Conservation (phyloP, 2,113 vertebrate genomes). For the Gallinago paraguaiae region DNA sequence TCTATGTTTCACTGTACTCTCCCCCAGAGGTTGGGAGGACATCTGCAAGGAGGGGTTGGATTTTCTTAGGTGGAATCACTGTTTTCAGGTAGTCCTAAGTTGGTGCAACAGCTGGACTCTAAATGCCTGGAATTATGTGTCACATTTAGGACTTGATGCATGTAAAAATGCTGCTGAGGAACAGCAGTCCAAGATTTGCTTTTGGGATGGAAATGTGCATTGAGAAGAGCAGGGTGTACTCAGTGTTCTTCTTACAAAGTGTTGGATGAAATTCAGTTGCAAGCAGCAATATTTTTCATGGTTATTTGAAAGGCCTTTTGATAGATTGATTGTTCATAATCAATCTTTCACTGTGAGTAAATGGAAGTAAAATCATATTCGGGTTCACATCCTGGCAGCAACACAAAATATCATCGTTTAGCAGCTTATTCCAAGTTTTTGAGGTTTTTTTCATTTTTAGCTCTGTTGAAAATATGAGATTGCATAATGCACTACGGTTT, state of each 20-base stretch:
- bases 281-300: not conserved
- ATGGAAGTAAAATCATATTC: not conserved
- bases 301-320: not conserved
- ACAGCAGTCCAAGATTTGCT: not conserved
- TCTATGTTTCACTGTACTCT: not conserved
- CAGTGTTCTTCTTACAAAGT: not conserved
- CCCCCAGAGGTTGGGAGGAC: not conserved
- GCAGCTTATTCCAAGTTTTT: not conserved
- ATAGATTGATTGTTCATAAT: not conserved
- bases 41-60: not conserved
- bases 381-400: not conserved
- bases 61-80: not conserved
- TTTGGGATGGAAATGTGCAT: not conserved
- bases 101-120: not conserved
- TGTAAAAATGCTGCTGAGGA: not conserved
- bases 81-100: not conserved
- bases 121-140: not conserved
- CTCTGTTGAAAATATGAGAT: conserved; percentile 11
- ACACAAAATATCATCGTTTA: not conserved
- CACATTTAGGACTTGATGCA: not conserved
- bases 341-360: not conserved
- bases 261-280: not conserved
- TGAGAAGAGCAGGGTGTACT: not conserved
- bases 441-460: not conserved
- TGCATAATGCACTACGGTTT: not conserved